Base-by-base conservation (phyloP, 2,797 vertebrate species). In the Thamnophis elegans region DNA sequence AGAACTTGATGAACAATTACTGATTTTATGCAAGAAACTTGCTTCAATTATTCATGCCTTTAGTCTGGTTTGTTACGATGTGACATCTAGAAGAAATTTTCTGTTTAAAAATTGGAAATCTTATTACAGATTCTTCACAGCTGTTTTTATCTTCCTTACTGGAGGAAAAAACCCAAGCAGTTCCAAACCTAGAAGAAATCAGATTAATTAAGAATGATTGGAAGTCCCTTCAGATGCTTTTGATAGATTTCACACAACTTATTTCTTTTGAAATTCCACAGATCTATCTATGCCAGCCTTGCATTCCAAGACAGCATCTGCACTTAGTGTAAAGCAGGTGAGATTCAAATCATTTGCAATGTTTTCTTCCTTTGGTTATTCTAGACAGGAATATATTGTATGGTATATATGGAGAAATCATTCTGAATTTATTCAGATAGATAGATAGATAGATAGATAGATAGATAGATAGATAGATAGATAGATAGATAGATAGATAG, bases 11-110 rank as follows among this genome's bases (percentile, higher is more conserved):
- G 88, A 92, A 93, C 90, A 93, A 89, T 94, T 88, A 93, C 89
- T 94, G 92, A 90, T 95, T 95, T 90, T n/a, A 14, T 53, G 73
- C 93, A 53, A 56, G 36, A 42, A 85, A 85, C 93, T 92, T 88
- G 90, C 94, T 47, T 62, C 68, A 3, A 54, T 92, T 89, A 91
- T 53, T 91, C 68, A 42, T 87, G 36, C 90, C 92, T 95, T 85
- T 78, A 91, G 22, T 88, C 28, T 89, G 55, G 3, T 10, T 85
- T 26, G 25, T 82, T 94, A n/a, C n/a, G 95, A 94, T 89, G 53
- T 85, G 94, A 56, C 73, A 36, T 91, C 91, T 62, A 62, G 42
- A 62, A 91, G 91, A 88, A 13, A 36, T 1, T 65, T 82, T 42
- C 28, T 89, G 13, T 92, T 26, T 54, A 82, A 54, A 42, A 53